phyloP scores from a whole-genome alignment of 2,888 invertebrate species.

The Cheilosia soror region DNA sequence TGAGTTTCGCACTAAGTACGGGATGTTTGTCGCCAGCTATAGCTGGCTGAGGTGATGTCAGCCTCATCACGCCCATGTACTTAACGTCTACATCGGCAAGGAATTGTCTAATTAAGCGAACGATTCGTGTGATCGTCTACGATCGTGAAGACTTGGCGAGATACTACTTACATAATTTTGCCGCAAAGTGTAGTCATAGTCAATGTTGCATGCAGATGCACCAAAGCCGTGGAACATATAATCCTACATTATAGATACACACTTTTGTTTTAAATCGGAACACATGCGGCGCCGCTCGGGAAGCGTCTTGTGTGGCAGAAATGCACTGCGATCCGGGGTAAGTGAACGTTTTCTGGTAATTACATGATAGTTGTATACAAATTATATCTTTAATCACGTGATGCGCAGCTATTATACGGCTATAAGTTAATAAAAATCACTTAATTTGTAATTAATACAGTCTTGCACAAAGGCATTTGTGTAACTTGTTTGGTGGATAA shows the following conservation, averaged over 20 bases:
- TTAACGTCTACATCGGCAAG: constrained; percentile 41
- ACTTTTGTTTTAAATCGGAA: constrained; percentile 11
- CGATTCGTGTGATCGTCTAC: constrained; percentile 56
- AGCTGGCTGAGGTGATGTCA: constrained; percentile 51
- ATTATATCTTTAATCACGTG: constrained; percentile 24
- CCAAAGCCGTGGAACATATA: not conserved
- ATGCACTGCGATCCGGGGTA: not conserved
- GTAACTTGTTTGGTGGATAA: not conserved
- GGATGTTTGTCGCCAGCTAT: constrained; percentile 27
- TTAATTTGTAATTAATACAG: not conserved
- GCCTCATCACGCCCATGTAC: constrained; percentile 66
- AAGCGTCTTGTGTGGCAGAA: constrained; percentile 52
- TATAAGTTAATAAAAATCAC: constrained; percentile 12
- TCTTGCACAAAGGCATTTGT: not conserved
- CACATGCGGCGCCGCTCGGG: constrained; percentile 6
- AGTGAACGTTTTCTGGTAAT: constrained; percentile 17
- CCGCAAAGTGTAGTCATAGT: constrained; percentile 3
- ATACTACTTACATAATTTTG: constrained; percentile 31
- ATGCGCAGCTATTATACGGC: not conserved
- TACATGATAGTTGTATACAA: constrained; percentile 13
- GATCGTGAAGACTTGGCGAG: not conserved
- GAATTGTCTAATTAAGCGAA: constrained; percentile 61
- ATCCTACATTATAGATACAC: not conserved
- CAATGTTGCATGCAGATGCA: constrained; percentile 16
- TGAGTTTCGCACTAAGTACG: constrained; percentile 15